Conservation (phyloP, 2,797 vertebrate genomes). For the Aselliscus stoliczkanus region DNA sequence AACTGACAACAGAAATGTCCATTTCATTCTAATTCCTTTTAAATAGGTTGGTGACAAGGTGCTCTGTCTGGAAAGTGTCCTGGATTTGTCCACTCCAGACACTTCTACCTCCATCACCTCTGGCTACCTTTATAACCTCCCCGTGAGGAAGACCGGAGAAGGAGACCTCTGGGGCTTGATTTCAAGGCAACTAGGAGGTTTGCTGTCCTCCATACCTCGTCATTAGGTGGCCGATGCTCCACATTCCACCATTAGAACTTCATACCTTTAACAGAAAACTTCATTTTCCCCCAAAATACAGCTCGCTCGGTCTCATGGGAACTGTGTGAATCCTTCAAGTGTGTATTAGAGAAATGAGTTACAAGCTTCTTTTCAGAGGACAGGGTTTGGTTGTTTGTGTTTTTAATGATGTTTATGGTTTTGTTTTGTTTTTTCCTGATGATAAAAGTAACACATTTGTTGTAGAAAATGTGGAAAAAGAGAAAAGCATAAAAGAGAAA, state of each 20-base stretch:
- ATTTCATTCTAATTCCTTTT: background rate
- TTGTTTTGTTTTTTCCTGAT: background rate
- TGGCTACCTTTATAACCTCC: background rate
- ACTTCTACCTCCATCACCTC: background rate
- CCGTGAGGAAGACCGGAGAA: accelerated
- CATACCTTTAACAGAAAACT: background rate
- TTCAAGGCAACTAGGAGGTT: background rate
- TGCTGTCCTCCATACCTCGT: background rate
- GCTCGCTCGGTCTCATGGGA: background rate
- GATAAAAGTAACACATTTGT: background rate
- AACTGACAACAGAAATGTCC: background rate
- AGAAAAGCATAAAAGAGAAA: background rate
- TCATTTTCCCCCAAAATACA: background rate
- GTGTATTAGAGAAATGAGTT: background rate
- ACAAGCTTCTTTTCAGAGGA: background rate
- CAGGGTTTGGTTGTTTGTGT: background rate
- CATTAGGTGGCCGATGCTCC: background rate
- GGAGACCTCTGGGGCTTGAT: background rate
- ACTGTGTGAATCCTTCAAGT: background rate
- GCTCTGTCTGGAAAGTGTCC: background rate
- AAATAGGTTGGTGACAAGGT: background rate
- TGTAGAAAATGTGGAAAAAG: background rate
- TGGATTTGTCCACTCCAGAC: background rate
- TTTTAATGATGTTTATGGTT: background rate
- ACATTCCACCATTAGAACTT: background rate